Evolutionary conservation across 2,113 vertebrate species (phyloP).

Genomic region (Erythrolamprus reginae): DNA sequence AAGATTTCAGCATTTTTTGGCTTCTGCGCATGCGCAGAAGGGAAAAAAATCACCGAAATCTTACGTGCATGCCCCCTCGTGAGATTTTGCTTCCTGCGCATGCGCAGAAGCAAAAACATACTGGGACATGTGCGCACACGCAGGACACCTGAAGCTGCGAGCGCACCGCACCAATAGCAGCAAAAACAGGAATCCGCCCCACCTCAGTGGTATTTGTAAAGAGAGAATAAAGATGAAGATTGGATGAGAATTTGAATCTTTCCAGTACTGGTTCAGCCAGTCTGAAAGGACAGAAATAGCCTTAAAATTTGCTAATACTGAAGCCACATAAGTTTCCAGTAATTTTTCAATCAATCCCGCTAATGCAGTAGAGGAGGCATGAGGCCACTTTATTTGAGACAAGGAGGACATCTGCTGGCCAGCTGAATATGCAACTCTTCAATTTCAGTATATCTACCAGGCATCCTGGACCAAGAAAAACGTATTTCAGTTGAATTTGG

Average conservation of each 20-base stretch:
- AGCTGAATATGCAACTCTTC: background rate
- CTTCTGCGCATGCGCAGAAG: too few species aligned
- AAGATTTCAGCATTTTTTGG: too few species aligned
- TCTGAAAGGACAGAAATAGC: background rate
- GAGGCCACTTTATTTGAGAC: background rate
- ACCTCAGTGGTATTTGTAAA: background rate
- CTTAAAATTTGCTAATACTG: background rate
- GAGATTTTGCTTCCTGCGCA: too few species aligned
- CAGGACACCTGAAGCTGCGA: too few species aligned
- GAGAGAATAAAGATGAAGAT: background rate
- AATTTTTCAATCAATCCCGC: background rate
- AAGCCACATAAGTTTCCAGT: background rate
- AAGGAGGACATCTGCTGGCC: slow-evolving; percentile 43
- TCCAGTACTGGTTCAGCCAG: background rate
- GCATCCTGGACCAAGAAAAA: background rate
- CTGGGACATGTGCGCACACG: too few species aligned
- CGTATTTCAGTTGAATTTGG: background rate
- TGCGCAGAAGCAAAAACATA: too few species aligned
- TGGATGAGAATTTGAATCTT: background rate
- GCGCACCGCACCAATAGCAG: too few species aligned
- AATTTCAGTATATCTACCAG: background rate
- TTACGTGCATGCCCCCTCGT: too few species aligned
- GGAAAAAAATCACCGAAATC: too few species aligned
- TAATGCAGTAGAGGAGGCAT: background rate
- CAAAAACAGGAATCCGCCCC: too few species aligned